Evolutionary conservation across 1,140 invertebrate genomes (phyloP).

Genomic region (Cephus cinctus): DNA sequence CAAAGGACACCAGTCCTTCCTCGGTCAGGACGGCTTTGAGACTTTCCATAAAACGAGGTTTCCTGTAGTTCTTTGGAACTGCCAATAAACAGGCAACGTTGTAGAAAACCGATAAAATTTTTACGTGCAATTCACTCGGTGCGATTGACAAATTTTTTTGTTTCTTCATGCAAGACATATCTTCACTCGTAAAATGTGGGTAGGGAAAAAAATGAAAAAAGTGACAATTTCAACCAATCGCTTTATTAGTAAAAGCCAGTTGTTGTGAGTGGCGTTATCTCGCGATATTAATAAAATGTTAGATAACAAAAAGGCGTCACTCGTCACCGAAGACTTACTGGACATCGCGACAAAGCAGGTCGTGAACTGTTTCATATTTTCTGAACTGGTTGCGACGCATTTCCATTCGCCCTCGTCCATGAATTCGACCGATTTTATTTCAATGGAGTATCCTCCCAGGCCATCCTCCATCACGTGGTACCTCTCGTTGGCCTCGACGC

Average conservation of each 20-base stretch:
- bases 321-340: slow-evolving; percentile 55
- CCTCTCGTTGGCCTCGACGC: slow-evolving; percentile 64
- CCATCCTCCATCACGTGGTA: slow-evolving; percentile 78
- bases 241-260: too few species aligned
- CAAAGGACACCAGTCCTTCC: slow-evolving; percentile 88
- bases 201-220: slow-evolving; percentile 5
- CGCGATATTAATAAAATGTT: too few species aligned
- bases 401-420: slow-evolving; percentile 87
- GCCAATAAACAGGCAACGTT: slow-evolving; percentile 39
- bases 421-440: slow-evolving; percentile 71
- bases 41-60: slow-evolving; percentile 85
- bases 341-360: slow-evolving; percentile 71
- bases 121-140: too few species aligned
- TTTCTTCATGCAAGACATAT: too few species aligned
- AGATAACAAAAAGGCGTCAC: too few species aligned
- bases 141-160: too few species aligned
- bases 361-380: slow-evolving; percentile 72
- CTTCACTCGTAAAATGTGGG: slow-evolving; percentile 3
- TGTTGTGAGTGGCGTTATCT: too few species aligned
- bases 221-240: too few species aligned
- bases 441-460: slow-evolving; percentile 73
- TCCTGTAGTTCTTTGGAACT: slow-evolving; percentile 88
- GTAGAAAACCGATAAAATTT: too few species aligned
- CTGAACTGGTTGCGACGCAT: slow-evolving; percentile 72
- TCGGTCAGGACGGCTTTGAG: slow-evolving; percentile 84